Base-by-base conservation (phyloP, 2,888 invertebrate genomes). In the Agriopis marginaria region DNA sequence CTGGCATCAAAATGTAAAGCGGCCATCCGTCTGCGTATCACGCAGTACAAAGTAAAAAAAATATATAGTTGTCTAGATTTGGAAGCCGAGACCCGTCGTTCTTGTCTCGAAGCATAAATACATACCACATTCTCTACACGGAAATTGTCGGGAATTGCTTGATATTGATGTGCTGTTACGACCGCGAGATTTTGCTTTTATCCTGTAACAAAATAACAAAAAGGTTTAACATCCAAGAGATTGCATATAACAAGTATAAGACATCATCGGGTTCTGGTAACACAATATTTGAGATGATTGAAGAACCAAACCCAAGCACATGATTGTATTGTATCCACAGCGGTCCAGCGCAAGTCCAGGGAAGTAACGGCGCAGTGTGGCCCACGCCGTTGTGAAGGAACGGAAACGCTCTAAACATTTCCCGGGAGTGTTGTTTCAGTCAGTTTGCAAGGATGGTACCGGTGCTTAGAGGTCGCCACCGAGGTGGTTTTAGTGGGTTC, bases 81-180 rank as follows among this genome's bases (percentile, higher is more conserved):
- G 17, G 8, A 17, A 17, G 17, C 11, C 8, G 17, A 9, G 14
- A 5, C 12, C 9, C 8, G 17, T 9, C 50, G 7, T 3, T 50
- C 50, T 1, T 14, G 9, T 9, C 50, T 32, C 32, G 7, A 23
- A 53, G 32, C 32, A 12, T 10, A 42, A 40, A 54, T 73, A 85
- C 90, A 86, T 74, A 76, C 97, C 97, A 82, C 98, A 98, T 79
- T 97, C 97, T 75, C 96, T 94, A 81, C 97, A 98, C 0, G 97
- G 97, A 83, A 97, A 98, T 67, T 97, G 96, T 71, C 97, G 83
- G 7, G 82, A 82, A 78, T 66, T 87, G 78, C 76, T 88, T 10
- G 87, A 82, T 32, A 85, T 75, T 44, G 88, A 79, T 5, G 89
- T 73, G 66, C 85, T 89, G 77, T 85, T 90, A 70, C 90, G 82